Evolutionary conservation across 2,113 vertebrate species (phyloP).

Genomic region (Sceloporus undulatus): DNA sequence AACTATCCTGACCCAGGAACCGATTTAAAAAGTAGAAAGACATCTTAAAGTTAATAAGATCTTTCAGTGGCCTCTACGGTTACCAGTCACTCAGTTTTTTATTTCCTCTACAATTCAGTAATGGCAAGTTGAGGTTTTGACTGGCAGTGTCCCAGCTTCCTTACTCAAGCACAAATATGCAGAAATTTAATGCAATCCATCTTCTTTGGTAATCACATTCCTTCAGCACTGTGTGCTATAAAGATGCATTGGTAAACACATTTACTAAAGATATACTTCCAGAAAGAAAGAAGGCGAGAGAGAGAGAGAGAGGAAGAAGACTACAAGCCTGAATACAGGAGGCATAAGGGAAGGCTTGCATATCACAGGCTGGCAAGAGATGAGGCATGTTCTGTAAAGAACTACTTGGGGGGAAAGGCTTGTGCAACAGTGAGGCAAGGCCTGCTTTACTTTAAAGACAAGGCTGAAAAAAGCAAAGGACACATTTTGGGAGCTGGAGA

Average conservation of each 20-base stretch:
- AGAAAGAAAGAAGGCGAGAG: neutral
- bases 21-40: neutral
- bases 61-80: slow-evolving; percentile 68
- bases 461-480: slow-evolving; percentile 60
- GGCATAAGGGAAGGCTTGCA: slow-evolving; percentile 51
- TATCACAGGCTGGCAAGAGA: slow-evolving; percentile 49
- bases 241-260: slow-evolving; percentile 71
- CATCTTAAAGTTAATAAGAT: slow-evolving; percentile 34
- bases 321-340: slow-evolving; percentile 61
- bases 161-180: slow-evolving; percentile 60
- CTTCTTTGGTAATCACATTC: slow-evolving; percentile 74
- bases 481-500: slow-evolving; percentile 55
- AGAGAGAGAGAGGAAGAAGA: slow-evolving; percentile 8
- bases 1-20: neutral
- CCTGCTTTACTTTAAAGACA: slow-evolving; percentile 54
- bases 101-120: slow-evolving; percentile 50
- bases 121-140: slow-evolving; percentile 45
- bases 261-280: slow-evolving; percentile 72
- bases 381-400: slow-evolving; percentile 18
- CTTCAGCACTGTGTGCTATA: slow-evolving; percentile 60
- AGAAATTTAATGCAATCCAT: slow-evolving; percentile 75
- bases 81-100: slow-evolving; percentile 56
- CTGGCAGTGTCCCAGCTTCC: slow-evolving; percentile 69
- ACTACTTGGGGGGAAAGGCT: slow-evolving; percentile 30
- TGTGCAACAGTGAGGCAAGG: slow-evolving; percentile 42